Evolutionary conservation across 2,797 vertebrate genomes (phyloP), one percentile per base, ranked within the genome.

Genomic region (Cygnus olor): DNA sequence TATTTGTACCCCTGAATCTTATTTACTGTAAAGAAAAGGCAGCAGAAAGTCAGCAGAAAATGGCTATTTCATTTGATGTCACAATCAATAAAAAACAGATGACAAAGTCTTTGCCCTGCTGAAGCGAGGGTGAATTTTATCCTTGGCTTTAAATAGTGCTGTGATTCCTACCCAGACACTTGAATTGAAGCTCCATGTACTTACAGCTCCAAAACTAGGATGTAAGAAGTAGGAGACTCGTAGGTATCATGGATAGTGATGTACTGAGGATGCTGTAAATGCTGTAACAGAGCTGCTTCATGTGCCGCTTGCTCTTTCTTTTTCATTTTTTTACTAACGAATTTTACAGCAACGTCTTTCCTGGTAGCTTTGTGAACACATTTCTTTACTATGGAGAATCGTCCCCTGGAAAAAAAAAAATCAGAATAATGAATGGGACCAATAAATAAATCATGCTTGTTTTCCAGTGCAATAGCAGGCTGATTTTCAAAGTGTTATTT

Each of bases 301-400:
- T 99, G 99, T 13, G 99, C 98, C 81, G 98, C 99, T 96, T 99
- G 99, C 93, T 99, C 99, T 91, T 99, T 99, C 97, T 99, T 99
- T 97, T 99, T 99, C 99, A 99, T 98, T 98, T 99, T 99, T 97
- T 99, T 99, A 97, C 98, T 99, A 87, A 99, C 98, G 85, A 98
- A 99, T 97, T 99, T 99, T 56, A 99, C 99, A 1, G 99, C 99
- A 20, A 99, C 98, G 27, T 99, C 99, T 92, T 99, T 99, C 94
- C 99, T 98, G 15, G 98, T 99, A 42, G 98, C 97, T 97, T 99
- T 99, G 97, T 99, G 99, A 74, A 99, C 96, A 80, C 99, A 99
- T 96, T 99, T 99, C 96, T 98, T 99, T 65, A 99, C 99, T 49
- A 99, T 98, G 53, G 99, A 99, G 97, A 99, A 99, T 36, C 99